Percentiles rank a stretch among this genome's conserved stretches.
Conservation (phyloP, 1,140 invertebrate species). For the Lasioglossum baleicum region DNA sequence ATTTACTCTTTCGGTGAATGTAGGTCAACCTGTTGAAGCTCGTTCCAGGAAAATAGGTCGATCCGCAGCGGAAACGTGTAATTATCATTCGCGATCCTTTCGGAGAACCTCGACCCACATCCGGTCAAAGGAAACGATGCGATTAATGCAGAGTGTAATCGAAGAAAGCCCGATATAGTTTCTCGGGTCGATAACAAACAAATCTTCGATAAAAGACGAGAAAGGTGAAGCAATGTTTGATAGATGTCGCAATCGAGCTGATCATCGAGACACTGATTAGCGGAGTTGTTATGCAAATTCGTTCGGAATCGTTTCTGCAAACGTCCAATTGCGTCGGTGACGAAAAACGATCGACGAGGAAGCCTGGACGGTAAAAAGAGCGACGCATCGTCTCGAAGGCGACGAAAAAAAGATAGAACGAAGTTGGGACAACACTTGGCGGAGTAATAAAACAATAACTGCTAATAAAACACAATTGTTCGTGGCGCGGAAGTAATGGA, state of each 20-base stretch:
- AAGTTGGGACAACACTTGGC: neutral
- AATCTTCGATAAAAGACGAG: neutral
- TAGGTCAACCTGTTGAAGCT: neutral
- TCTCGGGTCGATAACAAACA: neutral
- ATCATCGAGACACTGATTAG: too few relatives aligned
- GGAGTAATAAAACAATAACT: conserved; percentile 39
- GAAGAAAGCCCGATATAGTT: neutral
- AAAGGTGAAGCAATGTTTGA: neutral
- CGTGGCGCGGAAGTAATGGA: conserved; percentile 41
- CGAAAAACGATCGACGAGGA: neutral
- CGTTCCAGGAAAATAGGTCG: neutral
- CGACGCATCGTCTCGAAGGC: neutral
- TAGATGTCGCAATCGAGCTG: too few relatives aligned
- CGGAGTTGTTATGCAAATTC: too few relatives aligned
- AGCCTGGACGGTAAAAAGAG: neutral
- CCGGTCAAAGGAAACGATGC: neutral
- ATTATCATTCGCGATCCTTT: conserved; percentile 2
- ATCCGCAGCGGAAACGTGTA: neutral
- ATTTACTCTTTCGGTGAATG: neutral
- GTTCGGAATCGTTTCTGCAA: too few relatives aligned
- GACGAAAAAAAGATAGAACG: neutral
- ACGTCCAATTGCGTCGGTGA: neutral
- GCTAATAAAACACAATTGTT: conserved; percentile 46
- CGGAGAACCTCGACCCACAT: neutral
- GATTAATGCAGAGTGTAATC: neutral